These are phyloP conservation scores for Tylochromis polylepis DNA, from an alignment of 2,113 vertebrate species.

Conservation along the genomic window DNA sequence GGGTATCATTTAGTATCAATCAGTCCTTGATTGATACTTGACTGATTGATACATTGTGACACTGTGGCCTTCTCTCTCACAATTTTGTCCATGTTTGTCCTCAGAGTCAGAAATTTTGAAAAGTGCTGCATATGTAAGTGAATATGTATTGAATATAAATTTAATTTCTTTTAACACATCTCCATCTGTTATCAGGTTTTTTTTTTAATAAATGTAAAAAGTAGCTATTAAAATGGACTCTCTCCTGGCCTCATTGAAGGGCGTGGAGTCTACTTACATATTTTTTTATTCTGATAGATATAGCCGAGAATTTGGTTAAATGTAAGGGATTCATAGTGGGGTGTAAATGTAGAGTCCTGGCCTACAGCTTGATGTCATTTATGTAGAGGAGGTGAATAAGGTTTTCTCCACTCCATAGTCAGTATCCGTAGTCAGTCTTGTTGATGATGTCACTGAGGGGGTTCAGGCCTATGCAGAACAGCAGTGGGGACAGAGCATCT, in stretches of 20 bases:
- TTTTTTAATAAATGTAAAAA: no score
- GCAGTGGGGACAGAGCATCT: not conserved
- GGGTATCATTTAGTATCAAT: not conserved
- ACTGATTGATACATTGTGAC: not conserved
- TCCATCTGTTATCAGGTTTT: not conserved
- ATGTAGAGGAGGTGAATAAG: not conserved
- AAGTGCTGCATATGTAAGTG: not conserved
- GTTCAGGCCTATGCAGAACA: not conserved
- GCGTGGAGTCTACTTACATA: not conserved
- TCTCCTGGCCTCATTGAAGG: not conserved
- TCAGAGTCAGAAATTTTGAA: not conserved
- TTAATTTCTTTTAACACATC: not conserved
- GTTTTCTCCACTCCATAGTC: not conserved
- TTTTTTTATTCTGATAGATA: not conserved
- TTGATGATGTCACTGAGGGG: not conserved
- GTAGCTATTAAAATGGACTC: no score
- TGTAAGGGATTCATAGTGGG: no score
- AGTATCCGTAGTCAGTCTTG: not conserved
- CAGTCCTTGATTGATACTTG: not conserved
- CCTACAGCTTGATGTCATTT: not conserved
- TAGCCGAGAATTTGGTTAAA: not conserved
- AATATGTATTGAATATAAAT: not conserved
- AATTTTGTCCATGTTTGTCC: not conserved
- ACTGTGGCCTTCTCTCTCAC: not conserved
- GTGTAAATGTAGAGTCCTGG: not conserved